Conservation (phyloP, 2,113 vertebrate genomes). For the Micronycteris hirsuta region DNA sequence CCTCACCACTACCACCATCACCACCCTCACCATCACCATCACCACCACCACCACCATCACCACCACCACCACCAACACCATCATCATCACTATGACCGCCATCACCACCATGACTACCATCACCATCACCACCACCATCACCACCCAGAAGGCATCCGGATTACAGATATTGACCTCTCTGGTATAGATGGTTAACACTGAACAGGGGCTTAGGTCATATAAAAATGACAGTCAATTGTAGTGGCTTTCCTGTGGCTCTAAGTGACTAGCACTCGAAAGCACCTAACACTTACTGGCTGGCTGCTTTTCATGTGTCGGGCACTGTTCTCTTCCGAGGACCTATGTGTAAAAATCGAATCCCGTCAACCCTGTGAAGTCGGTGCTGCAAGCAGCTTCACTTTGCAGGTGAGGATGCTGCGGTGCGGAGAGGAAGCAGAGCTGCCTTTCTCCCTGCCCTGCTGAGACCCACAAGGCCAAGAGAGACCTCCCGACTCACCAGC, state of each 20-base stretch:
- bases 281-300: neutral
- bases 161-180: neutral
- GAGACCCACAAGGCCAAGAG: neutral
- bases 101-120: rapidly evolving
- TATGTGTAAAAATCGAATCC: neutral
- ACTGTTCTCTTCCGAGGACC: neutral
- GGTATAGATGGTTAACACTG: neutral
- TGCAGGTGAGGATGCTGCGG: neutral
- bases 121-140: neutral
- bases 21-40: rapidly evolving
- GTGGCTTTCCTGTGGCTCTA: neutral
- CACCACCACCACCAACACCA: neutral
- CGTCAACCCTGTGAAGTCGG: neutral
- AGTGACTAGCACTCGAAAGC: neutral
- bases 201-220: neutral
- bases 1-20: rapidly evolving
- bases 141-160: neutral
- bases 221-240: neutral
- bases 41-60: rapidly evolving
- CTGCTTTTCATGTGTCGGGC: neutral
- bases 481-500: no score
- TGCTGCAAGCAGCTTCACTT: neutral
- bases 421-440: neutral
- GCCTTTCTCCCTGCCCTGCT: neutral
- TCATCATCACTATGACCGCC: no score